A percentile compares a stretch with the other conserved stretches of the same genome.
phyloP scores from a whole-genome alignment of 2,888 invertebrate genomes.

The Cepaea hortensis region DNA sequence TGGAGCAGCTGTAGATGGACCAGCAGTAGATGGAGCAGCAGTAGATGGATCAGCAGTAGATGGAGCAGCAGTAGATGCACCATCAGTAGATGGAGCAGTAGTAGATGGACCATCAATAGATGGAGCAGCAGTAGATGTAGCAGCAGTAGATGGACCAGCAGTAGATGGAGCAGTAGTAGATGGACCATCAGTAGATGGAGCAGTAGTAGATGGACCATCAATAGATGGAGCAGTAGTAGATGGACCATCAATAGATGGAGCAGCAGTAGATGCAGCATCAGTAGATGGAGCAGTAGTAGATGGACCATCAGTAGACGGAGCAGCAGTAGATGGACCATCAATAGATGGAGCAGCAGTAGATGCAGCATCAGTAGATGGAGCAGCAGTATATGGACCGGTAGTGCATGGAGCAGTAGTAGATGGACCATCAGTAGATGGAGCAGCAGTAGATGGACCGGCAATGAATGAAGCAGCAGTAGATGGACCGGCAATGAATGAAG shows the following conservation, averaged over 20 bases:
- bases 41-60: too few relatives aligned
- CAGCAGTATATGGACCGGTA: too few relatives aligned
- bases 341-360: not conserved
- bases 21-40: too few relatives aligned
- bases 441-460: too few relatives aligned
- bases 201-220: slow-evolving; percentile 16
- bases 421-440: too few relatives aligned
- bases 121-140: not conserved
- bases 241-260: not conserved
- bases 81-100: too few relatives aligned
- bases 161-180: not conserved
- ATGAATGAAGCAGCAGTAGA: too few relatives aligned
- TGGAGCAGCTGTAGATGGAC: too few relatives aligned
- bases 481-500: too few relatives aligned
- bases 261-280: not conserved
- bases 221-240: not conserved
- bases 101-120: too few relatives aligned
- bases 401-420: too few relatives aligned
- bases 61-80: too few relatives aligned
- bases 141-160: not conserved
- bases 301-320: slow-evolving; percentile 3
- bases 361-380: not conserved
- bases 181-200: not conserved
- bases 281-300: not conserved
- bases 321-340: not conserved